Evolutionary conservation across 2,113 vertebrate genomes (phyloP), one percentile per base, ranked within the genome.

Genomic region (Talpa occidentalis): DNA sequence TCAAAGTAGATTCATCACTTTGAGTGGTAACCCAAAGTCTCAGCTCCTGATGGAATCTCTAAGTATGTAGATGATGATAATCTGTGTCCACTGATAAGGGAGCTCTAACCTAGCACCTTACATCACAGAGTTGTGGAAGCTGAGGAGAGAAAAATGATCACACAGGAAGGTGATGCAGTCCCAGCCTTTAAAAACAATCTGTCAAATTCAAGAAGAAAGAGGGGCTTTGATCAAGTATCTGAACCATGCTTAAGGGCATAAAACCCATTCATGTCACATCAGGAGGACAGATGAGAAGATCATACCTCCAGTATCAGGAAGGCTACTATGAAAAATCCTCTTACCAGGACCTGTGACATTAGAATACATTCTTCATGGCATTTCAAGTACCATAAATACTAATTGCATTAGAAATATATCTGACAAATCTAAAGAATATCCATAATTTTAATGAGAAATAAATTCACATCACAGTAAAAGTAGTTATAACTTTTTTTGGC

Each of bases 391-490:
- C 62, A 93, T 60, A 91, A 56, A 15, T 81, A 73, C 37, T 87
- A 82, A 62, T 3, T 85, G 59, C 19, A 90, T 85, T 84, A 90
- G 69, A 95, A 92, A 92, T 47, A 6, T 6, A 83, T 83, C 88
- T 92, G 12, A 19, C 72, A 87, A 72, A 78, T 80, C 42, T 85
- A 93, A 26, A 84, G 16, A 86, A 79, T 88, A 69, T 77, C 47
- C 17, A 44, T 79, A 52, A 42, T 74, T 88, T 94, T 81, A 9
- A 12, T 91, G 32, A 96, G 16, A 92, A 54, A 40, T 82, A 40
- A 88, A 87, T 62, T 95, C 32, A 76, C 5, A 83, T 15, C 70
- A 87, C 26, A 96, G 35, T 93, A 76, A 91, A 96, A 85, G 9
- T 70, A 84, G 82, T 92, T 59, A 17, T 24, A 87, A 52, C 72